Base-by-base conservation (phyloP, 92 coral and sea anemone species). In the Blastomussa wellsi region DNA sequence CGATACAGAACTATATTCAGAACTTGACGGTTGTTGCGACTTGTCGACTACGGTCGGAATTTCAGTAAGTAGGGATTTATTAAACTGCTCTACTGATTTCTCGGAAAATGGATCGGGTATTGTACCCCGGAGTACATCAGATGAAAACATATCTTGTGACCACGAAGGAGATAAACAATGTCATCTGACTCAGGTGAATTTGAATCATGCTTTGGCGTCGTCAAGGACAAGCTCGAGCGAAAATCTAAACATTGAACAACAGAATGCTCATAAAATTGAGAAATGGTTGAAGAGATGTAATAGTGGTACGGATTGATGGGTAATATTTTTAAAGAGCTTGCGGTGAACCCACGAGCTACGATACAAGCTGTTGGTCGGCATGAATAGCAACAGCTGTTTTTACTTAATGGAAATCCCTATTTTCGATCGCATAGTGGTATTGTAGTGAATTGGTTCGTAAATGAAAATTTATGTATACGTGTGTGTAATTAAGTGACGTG, bases 31-130 rank as follows among this genome's bases (percentile, higher is more conserved):
- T 59, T 89, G 91, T 35, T 83, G 94, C 52, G 95, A 91, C 71
- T 65, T 94, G 78, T 90, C 98, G 2, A 90, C 90, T 37, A 79
- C 91, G 29, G 89, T 86, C 11, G 95, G 95, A 10, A 86, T 94
- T 12, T 89, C 95, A n/a, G 95, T 94, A 19, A 94, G 98, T 67
- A 91, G 98, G 53, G 98, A 94, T 77, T 71, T 94, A 24, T 59
- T 94, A 39, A 89, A 90, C 53, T 86, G 90, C 32, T 80, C 93
- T 20, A 86, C 80, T 5, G 92, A 91, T 80, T 86, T 85, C 64
- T 87, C 95, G 28, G 95, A 92, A 39, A 82, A 33, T 70, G 98
- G 95, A 10, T 94, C 98, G 37, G 88, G 93, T 1, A 94, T 91
- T 26, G 89, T 93, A 29, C 93, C 95, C 51, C 52, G 95, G 22